Evolutionary conservation across 2,797 vertebrate genomes (phyloP).

Genomic region (Apodemus agrarius): DNA sequence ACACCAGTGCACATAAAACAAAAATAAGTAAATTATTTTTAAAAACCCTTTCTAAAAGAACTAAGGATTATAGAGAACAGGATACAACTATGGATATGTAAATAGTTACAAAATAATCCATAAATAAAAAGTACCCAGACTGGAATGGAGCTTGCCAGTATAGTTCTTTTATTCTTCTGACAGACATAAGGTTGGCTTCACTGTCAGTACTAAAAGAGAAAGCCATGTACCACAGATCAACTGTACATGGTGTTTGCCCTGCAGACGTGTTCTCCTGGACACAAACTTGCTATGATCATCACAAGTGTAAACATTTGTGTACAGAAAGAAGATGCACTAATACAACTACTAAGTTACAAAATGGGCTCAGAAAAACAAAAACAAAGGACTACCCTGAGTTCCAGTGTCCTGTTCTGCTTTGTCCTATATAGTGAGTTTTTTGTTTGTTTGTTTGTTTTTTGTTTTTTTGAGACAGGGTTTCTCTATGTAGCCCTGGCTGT

Average conservation of each 20-base stretch:
- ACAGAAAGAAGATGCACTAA: slow-evolving; percentile 21
- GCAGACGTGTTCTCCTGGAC: background rate
- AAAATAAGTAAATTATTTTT: background rate
- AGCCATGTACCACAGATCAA: background rate
- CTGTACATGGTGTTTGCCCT: background rate
- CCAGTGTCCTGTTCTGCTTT: too few relatives aligned
- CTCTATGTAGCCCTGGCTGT: too few relatives aligned
- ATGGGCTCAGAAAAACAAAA: background rate
- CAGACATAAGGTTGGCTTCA: background rate
- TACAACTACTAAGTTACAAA: background rate
- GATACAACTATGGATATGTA: background rate
- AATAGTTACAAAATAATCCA: slow-evolving; percentile 28
- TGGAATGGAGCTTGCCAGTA: background rate
- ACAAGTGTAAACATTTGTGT: background rate
- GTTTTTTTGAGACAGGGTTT: too few relatives aligned
- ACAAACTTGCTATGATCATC: background rate
- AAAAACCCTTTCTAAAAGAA: slow-evolving; percentile 43
- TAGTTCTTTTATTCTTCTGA: background rate
- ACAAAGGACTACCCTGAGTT: background rate
- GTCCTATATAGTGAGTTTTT: too few relatives aligned
- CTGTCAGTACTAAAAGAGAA: background rate
- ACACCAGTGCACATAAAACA: background rate
- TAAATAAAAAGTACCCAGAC: background rate
- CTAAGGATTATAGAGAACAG: background rate
- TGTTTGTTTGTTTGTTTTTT: too few relatives aligned